Percentiles rank a stretch among this genome's conserved stretches.
Evolutionary conservation across 2,113 vertebrate species (phyloP).

Genomic region (Oryzias celebensis): DNA sequence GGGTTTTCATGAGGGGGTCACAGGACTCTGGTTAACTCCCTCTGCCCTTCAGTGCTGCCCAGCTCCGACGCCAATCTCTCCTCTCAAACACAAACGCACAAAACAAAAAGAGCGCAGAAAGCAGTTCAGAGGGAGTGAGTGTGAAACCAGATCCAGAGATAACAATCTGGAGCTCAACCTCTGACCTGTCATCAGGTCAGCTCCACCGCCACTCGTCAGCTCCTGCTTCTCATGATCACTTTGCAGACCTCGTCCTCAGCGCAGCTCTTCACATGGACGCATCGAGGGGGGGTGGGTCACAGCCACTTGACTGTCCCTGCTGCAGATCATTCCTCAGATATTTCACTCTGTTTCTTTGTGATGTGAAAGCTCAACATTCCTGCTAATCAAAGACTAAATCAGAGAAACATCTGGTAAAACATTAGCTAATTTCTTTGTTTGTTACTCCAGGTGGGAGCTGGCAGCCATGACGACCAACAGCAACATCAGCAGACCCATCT

Average conservation of each 20-base stretch:
- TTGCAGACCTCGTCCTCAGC: slow-evolving; percentile 55
- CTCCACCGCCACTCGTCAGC: slow-evolving; percentile 62
- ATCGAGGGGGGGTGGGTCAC: slow-evolving; percentile 8
- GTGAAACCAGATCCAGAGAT: slow-evolving; percentile 79
- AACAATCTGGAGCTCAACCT: slow-evolving; percentile 80
- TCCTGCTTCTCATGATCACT: slow-evolving; percentile 67
- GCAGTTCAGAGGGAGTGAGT: slow-evolving; percentile 67
- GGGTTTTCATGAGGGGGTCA: slow-evolving; percentile 53
- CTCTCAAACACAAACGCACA: slow-evolving; percentile 50
- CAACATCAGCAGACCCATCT: slow-evolving; percentile 97
- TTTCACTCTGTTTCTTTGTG: neutral
- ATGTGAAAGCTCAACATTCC: neutral
- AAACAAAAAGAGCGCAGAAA: slow-evolving; percentile 59
- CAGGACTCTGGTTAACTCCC: slow-evolving; percentile 61
- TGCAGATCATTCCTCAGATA: neutral
- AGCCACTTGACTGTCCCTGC: slow-evolving; percentile 2
- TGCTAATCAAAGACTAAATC: neutral
- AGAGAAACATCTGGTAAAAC: neutral
- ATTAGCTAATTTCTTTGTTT: neutral
- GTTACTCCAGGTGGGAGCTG: slow-evolving; percentile 90
- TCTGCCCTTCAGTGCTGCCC: slow-evolving; percentile 53
- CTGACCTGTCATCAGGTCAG: slow-evolving; percentile 79
- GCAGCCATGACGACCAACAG: slow-evolving; percentile 99
- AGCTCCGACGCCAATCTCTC: slow-evolving; percentile 60
- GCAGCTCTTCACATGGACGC: slow-evolving; percentile 7